Base-by-base conservation (phyloP, 2,888 invertebrate species). In the Eristalis tenax region DNA sequence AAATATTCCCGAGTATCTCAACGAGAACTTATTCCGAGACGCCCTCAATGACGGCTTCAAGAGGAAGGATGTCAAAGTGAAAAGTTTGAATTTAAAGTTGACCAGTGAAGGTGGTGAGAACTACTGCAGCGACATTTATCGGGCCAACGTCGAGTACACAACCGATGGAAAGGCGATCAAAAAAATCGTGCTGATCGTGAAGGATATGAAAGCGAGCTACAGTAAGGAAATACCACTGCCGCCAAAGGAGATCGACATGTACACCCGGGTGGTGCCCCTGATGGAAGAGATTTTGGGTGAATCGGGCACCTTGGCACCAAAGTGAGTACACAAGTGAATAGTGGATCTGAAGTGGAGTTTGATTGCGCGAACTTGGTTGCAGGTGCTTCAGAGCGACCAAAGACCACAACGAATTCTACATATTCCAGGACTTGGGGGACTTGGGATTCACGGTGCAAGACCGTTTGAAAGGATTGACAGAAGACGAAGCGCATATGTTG, bases 391-490 rank as follows among this genome's bases (percentile, higher is more conserved):
- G 32, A 23, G 50, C 50, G 10, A 22, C 64, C 2, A 28, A 18
- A 1, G 43, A 73, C 2, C 11, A 28, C 61, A 28, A 50, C n/a
- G 73, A 73, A 10, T 79, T 64, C 28, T 80, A 88, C n/a, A 81
- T 88, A 5, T 77, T 89, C 38, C 70, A 89, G 57, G 89, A 89
- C 74, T 90, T 94, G 32, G 91, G 92, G 8, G 90, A 91, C 11
- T 88, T 91, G 56, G 63, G 56, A 32, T 73, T 50, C 43, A 26
- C 13, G 2, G n/a, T 94, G 92, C 92, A 92, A 1, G 92, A 93
- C 85, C 92, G 94, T 64, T 91, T 93, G 70, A 87, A 90, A 56
- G 94, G 94, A 32, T 91, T 94, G 32, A 94, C 94, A 90, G 90
- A 93, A 78, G 90, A 91, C 1, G 94, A 94, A 89, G 92, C 92